A percentile compares a stretch with the other conserved stretches of the same genome.
These are phyloP conservation scores for Melanotaenia trifasciata DNA, from an alignment of 2,797 vertebrate genomes.

Conservation along the genomic window DNA sequence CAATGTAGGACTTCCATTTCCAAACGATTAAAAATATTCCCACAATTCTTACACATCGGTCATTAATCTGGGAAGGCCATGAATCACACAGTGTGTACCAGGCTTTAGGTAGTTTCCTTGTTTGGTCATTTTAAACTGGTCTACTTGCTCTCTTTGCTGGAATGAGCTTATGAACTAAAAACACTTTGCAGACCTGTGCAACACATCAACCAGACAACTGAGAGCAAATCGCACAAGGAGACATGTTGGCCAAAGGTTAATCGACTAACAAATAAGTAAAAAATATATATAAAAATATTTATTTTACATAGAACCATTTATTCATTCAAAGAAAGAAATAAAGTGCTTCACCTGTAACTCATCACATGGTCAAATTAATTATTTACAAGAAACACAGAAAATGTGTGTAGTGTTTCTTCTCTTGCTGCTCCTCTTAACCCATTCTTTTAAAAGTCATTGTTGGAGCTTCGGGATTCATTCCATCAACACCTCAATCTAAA, in stretches of 20 bases:
- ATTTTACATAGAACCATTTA: slow-evolving; percentile 1
- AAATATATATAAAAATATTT: not conserved
- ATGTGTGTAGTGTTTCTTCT: too few relatives aligned
- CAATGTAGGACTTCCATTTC: not conserved
- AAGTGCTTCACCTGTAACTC: not conserved
- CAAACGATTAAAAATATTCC: not conserved
- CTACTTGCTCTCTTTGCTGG: slow-evolving; percentile 4
- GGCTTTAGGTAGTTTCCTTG: not conserved
- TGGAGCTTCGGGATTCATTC: not conserved
- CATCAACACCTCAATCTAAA: not conserved
- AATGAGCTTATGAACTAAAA: not conserved
- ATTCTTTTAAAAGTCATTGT: too few relatives aligned
- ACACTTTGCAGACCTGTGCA: slow-evolving; percentile 33
- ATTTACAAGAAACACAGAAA: not conserved
- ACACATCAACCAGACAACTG: slow-evolving; percentile 26
- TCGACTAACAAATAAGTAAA: slow-evolving; percentile 26
- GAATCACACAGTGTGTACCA: not conserved
- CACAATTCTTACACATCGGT: not conserved
- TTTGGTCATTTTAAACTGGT: not conserved
- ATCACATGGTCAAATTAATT: not conserved
- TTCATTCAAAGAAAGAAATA: slow-evolving; percentile 7
- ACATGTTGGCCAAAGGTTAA: slow-evolving; percentile 48
- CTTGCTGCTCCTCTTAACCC: too few relatives aligned
- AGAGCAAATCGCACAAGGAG: slow-evolving; percentile 27
- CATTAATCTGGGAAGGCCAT: not conserved